Base-by-base conservation (phyloP, 2,113 vertebrate genomes). In the Columba livia region DNA sequence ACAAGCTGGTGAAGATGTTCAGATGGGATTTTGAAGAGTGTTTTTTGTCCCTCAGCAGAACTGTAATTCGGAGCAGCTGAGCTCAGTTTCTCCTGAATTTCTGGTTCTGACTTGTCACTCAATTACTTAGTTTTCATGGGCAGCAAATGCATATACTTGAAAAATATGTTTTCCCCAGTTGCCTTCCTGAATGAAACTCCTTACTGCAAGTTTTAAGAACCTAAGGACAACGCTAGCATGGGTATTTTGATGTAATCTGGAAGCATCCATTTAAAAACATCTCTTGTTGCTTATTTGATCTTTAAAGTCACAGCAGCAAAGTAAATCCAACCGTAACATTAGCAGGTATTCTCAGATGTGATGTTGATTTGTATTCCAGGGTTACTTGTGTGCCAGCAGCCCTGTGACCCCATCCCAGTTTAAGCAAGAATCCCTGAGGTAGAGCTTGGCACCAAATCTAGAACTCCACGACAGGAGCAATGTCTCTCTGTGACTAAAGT, bases 371-470 rank as follows among this genome's bases (percentile, higher is more conserved):
- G 19, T 85, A n/a, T 61, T 79, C 10, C 38, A 53, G 32, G 1
- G 1, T 53, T 38, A 31, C 28, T 17, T 21, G 53, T 85, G 61
- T 6, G 81, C 20, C 24, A 47, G 56, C 77, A 71, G 70, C 38
- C 17, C 20, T 15, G 10, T 85, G 54, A n/a, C 61, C 69, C 57
- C 48, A 38, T 32, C 40, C 57, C 0, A 0, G 18, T 14, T 1
- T 47, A 24, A 57, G 51, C 23, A 47, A n/a, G 78, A 62, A 42
- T 54, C 62, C 67, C 23, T 0, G 6, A 65, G 77, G 34, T 4
- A 7, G 73, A 85, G 31, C 73, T 86, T 0, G 0, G 42, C 6
- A 1, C 14, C 0, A 0, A 62, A 54, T 34, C 38, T 54, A 9
- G 50, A 79, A 40, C 24, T 73, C 51, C 58, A 3, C 1, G 0